Evolutionary conservation across 2,797 vertebrate species (phyloP).

Genomic region (Helicolenus hilgendorfi): DNA sequence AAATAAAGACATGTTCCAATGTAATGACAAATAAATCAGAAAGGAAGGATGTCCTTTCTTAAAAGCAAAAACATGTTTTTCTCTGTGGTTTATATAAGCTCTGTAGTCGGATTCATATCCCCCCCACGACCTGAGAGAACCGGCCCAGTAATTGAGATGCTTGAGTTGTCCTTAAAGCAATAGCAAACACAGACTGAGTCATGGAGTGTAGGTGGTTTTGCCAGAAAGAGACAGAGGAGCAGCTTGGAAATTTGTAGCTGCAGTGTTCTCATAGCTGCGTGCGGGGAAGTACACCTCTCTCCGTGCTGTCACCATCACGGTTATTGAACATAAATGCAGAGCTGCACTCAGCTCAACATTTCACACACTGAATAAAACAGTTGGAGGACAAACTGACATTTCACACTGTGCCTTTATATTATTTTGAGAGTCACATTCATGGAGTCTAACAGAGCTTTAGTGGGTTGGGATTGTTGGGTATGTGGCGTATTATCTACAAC

Average conservation of each 20-base stretch:
- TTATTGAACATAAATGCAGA: constrained; percentile 27
- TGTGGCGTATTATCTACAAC: not conserved
- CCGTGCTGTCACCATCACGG: constrained; percentile 26
- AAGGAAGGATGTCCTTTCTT: constrained; percentile 70
- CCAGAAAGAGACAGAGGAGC: constrained; percentile 50
- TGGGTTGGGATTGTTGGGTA: not conserved
- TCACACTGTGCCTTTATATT: not conserved
- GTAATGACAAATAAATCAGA: constrained; percentile 83
- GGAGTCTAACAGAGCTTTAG: not conserved
- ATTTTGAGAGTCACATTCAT: not conserved
- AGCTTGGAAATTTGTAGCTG: constrained; percentile 47
- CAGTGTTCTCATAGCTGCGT: constrained; percentile 35
- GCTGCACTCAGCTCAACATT: constrained; percentile 5
- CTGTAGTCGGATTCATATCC: not conserved
- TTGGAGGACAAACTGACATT: not conserved
- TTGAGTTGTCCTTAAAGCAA: constrained; percentile 64
- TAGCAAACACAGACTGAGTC: constrained; percentile 69
- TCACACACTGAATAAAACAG: constrained; percentile 17
- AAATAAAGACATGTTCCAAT: constrained; percentile 85
- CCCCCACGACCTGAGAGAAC: constrained; percentile 25
- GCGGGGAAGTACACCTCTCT: constrained; percentile 24
- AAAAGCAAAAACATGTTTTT: constrained; percentile 36
- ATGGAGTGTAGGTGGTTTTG: constrained; percentile 67
- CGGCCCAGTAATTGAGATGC: constrained; percentile 54
- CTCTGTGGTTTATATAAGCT: constrained; percentile 46